phyloP scores from a whole-genome alignment of 1,140 invertebrate species.

The Eurosta solidaginis region DNA sequence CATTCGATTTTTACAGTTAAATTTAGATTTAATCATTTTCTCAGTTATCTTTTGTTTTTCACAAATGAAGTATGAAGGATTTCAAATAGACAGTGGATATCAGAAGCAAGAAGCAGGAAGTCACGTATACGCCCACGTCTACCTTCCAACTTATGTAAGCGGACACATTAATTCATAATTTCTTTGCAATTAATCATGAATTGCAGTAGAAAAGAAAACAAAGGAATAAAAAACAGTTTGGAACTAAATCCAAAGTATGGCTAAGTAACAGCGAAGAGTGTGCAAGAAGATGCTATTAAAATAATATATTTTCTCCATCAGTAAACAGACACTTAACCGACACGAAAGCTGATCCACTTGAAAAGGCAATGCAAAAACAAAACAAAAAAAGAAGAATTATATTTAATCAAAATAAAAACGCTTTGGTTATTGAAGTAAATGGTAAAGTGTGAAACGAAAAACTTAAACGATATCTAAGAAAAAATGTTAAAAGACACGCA shows the following conservation, averaged over 20 bases:
- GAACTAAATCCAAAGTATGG: background rate
- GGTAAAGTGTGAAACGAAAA: background rate
- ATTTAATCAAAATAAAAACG: background rate
- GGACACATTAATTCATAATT: conserved; percentile 32
- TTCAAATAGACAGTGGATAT: background rate
- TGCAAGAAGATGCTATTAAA: background rate
- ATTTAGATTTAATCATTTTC: conserved; percentile 5
- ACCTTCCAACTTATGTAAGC: background rate
- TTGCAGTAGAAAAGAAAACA: conserved; percentile 11
- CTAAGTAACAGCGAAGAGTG: background rate
- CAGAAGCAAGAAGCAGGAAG: background rate
- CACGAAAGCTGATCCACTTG: background rate
- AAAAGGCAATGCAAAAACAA: background rate
- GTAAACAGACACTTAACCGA: background rate
- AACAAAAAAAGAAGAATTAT: background rate
- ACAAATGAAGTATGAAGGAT: conserved; percentile 14
- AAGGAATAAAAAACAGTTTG: background rate
- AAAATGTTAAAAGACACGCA: background rate
- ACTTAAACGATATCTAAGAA: background rate
- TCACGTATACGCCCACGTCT: background rate
- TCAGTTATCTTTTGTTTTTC: background rate
- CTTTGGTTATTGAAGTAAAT: background rate
- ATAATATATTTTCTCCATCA: conserved; percentile 22
- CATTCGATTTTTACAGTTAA: background rate
- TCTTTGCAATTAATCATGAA: conserved; percentile 30